Conservation (phyloP, 2,888 invertebrate genomes). For the Lithophane socia region DNA sequence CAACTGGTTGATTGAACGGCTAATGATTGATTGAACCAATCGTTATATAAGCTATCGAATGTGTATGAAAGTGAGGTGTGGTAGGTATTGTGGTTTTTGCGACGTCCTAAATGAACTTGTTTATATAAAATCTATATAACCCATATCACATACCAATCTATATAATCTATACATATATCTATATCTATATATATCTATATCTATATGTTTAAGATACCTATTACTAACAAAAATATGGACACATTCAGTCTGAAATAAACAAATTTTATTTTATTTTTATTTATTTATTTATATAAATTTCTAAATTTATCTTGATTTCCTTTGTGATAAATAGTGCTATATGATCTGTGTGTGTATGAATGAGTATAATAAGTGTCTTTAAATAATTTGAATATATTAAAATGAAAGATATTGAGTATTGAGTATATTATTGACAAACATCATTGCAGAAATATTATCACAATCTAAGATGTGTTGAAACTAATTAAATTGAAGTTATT, state of each 20-base stretch:
- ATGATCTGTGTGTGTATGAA: too few species aligned
- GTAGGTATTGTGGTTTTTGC: constrained; percentile 44
- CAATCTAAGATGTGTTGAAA: not conserved
- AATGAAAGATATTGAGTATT: too few species aligned
- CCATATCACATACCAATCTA: too few species aligned
- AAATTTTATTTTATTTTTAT: too few species aligned
- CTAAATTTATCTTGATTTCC: not conserved
- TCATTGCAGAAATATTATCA: not conserved
- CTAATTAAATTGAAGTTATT: not conserved
- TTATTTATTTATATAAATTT: too few species aligned
- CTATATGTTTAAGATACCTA: too few species aligned
- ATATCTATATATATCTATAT: too few species aligned
- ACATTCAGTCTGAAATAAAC: too few species aligned
- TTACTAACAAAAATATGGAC: too few species aligned
- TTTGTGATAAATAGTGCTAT: not conserved
- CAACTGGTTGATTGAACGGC: constrained; percentile 48
- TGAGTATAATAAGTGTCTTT: not conserved
- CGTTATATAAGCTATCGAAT: constrained; percentile 48
- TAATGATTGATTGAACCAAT: constrained; percentile 57
- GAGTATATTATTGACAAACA: too few species aligned
- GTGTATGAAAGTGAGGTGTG: constrained; percentile 44
- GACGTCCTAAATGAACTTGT: constrained; percentile 9
- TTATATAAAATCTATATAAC: not conserved
- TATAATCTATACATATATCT: too few species aligned
- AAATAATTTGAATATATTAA: not conserved